Evolutionary conservation across 92 coral and sea anemone genomes (phyloP).

Genomic region (Porites rus): DNA sequence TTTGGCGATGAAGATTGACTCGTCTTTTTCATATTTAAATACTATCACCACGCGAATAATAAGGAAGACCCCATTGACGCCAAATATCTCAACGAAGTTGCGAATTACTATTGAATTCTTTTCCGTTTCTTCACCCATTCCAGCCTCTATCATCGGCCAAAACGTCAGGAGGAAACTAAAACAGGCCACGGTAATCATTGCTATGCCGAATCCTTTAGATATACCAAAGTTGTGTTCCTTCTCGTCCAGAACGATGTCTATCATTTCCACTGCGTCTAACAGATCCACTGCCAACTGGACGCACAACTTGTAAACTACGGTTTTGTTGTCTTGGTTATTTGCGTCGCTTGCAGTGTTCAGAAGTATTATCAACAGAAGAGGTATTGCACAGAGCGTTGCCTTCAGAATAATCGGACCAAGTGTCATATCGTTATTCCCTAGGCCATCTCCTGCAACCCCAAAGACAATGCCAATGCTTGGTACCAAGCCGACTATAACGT

Average conservation of each 20-base stretch:
- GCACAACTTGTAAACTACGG: constrained; percentile 37
- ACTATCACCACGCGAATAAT: constrained; percentile 45
- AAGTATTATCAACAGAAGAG: neutral
- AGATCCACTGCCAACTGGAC: constrained; percentile 56
- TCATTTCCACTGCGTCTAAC: constrained; percentile 67
- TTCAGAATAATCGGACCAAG: constrained; percentile 16
- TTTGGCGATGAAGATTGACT: constrained; percentile 60
- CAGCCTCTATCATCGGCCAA: constrained; percentile 42
- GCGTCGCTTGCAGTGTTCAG: neutral
- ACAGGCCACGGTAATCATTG: constrained; percentile 43
- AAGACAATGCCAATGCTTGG: neutral
- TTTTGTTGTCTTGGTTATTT: neutral
- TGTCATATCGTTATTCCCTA: neutral
- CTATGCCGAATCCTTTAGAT: neutral
- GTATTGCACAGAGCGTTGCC: neutral
- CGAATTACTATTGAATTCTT: neutral
- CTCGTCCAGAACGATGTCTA: constrained; percentile 43
- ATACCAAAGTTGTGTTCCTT: constrained; percentile 1
- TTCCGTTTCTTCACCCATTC: neutral
- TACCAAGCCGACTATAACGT: neutral
- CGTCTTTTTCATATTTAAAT: constrained; percentile 39
- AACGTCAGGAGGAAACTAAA: constrained; percentile 46
- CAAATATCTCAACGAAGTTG: neutral
- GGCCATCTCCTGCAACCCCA: neutral
- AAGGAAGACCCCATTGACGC: constrained; percentile 38